Percentiles rank a stretch among this genome's conserved stretches.
Evolutionary conservation across 2,113 vertebrate species (phyloP).

Genomic region (Pomatostomus ruficeps): DNA sequence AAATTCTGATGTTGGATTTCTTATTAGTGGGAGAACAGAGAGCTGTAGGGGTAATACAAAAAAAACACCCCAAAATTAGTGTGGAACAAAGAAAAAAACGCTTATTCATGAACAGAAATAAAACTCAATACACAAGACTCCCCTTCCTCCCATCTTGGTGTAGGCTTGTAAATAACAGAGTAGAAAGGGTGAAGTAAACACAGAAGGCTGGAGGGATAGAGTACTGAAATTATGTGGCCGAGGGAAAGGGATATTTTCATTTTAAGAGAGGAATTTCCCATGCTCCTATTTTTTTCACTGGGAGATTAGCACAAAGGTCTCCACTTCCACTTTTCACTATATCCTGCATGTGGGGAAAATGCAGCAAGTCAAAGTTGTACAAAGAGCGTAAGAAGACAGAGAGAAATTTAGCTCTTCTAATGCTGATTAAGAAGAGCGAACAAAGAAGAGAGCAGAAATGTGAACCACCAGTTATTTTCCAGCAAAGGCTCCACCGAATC

Average conservation of each 20-base stretch:
- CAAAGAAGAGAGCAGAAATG: neutral
- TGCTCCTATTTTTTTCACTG: neutral
- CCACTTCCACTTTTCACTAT: neutral
- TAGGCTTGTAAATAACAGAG: neutral
- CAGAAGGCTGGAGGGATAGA: neutral
- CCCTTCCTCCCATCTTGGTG: neutral
- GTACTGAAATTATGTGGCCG: neutral
- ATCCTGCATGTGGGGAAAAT: neutral
- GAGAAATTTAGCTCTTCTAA: neutral
- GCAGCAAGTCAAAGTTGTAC: neutral
- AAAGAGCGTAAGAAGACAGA: neutral
- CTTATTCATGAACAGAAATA: neutral
- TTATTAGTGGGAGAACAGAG: neutral
- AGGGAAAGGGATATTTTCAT: neutral
- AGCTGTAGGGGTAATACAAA: neutral
- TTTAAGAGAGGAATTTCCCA: neutral
- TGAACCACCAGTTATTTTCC: neutral
- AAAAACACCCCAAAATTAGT: too few species aligned
- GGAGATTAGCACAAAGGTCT: neutral
- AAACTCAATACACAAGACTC: neutral
- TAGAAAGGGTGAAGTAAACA: neutral
- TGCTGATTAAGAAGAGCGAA: neutral
- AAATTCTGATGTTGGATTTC: neutral
- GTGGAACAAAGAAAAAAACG: neutral
- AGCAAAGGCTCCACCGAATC: neutral